Evolutionary conservation across 2,797 vertebrate genomes (phyloP).

Genomic region (Squalus acanthias): DNA sequence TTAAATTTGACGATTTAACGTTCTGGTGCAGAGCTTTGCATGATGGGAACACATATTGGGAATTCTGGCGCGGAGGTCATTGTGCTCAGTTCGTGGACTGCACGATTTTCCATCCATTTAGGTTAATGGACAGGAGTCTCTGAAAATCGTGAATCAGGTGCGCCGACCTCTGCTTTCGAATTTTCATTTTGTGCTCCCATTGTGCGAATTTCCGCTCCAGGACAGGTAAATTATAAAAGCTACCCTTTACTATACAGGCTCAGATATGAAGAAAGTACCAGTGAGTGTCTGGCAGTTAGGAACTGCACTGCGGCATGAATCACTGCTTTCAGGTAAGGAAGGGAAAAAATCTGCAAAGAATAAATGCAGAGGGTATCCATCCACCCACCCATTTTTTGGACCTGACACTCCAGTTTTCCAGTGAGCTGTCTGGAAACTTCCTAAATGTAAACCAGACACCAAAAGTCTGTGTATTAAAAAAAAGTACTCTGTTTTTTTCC

Average conservation of each 20-base stretch:
- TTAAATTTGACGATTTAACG: not conserved
- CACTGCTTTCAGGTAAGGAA: no score
- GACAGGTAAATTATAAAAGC: not conserved
- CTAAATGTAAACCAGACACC: not conserved
- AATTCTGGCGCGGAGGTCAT: not conserved
- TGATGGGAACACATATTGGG: not conserved
- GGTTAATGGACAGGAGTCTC: not conserved
- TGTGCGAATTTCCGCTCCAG: not conserved
- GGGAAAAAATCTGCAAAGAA: not conserved
- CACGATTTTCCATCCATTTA: not conserved
- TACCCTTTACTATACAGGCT: not conserved
- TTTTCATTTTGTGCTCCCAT: not conserved
- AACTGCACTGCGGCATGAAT: not conserved
- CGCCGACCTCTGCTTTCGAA: not conserved
- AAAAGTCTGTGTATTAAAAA: not conserved
- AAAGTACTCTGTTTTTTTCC: not conserved
- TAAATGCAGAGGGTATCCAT: not conserved
- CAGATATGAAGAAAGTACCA: not conserved
- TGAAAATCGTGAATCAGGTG: not conserved
- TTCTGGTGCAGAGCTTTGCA: not conserved
- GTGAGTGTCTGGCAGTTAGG: not conserved
- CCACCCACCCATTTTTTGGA: not conserved
- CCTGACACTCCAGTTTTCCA: not conserved
- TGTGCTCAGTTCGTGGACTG: not conserved
- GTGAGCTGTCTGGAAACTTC: not conserved